phyloP scores from a whole-genome alignment of 35 echinoderm and acorn worm species.

The Lytechinus variegatus region DNA sequence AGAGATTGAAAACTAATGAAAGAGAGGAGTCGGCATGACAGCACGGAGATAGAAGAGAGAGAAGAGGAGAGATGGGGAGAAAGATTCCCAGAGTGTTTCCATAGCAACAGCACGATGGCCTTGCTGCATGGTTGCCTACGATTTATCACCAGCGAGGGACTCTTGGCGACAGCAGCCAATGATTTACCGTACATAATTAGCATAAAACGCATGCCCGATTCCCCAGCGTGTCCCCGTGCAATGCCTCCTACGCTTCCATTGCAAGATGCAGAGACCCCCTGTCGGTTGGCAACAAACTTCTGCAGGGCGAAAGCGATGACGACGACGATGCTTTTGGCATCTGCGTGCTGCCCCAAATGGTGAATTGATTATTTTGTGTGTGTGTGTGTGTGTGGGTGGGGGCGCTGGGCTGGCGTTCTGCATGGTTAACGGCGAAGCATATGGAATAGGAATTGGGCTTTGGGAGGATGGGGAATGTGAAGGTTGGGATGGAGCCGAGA shows the following conservation, averaged over 20 bases:
- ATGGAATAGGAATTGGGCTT: neutral
- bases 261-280: neutral
- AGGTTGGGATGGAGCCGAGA: neutral
- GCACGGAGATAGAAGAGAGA: neutral
- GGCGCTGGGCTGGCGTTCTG: neutral
- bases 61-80: slow-evolving; percentile 17
- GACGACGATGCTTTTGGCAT: neutral
- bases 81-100: slow-evolving; percentile 22
- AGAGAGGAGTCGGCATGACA: neutral
- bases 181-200: slow-evolving; percentile 43
- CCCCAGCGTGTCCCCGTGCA: neutral
- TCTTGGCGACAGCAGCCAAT: slow-evolving; percentile 22
- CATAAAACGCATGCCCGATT: slow-evolving; percentile 32
- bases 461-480: neutral
- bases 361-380: neutral
- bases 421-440: neutral
- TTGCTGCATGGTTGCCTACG: slow-evolving; percentile 38
- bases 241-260: neutral
- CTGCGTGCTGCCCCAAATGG: neutral
- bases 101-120: slow-evolving; percentile 48
- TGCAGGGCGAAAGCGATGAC: neutral
- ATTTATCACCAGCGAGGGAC: slow-evolving; percentile 40
- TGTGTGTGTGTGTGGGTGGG: neutral
- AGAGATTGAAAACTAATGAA: neutral
- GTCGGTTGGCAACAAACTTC: neutral